Base-by-base conservation (phyloP, 2,797 vertebrate genomes). In the Phalloptychus januarius region DNA sequence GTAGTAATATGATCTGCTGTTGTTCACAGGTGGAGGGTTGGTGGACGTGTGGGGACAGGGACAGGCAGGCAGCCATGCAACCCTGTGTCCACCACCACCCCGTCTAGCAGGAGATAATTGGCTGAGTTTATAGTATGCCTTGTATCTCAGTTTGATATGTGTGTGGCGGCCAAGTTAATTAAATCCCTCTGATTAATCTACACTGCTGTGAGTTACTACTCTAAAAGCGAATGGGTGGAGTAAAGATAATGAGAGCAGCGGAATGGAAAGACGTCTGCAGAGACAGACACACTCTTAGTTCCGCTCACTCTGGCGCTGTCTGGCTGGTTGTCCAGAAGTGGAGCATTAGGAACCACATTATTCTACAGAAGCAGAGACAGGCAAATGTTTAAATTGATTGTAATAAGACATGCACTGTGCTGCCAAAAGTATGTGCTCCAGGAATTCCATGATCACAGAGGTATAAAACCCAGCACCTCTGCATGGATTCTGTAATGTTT, bases 111-210 rank as follows among this genome's bases (percentile, higher is more conserved):
- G 76, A 91, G 88, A 94, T 95, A 95, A 95, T 95, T 95, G 93
- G 92, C 91, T 92, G 88, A 92, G 93, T 96, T 95, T 95, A 95
- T 94, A 94, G 94, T 87, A 91, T 93, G 93, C 90, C 93, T 93
- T 92, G 90, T 95, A 91, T 94, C 86, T 88, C 92, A 90, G 92
- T 95, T 94, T 94, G 92, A 94, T 94, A 92, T 87, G 89, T 92
- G 91, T 87, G 92, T 84, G 31, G 82, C 89, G 93, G 90, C 91
- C 90, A 94, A 93, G 89, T 95, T 95, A 95, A 96, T 96, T 95
- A 95, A 95, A 95, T 94, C 90, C 91, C 83, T 92, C 88, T 95
- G 94, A 95, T 95, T 95, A 95, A 95, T 94, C 93, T 93, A 92
- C 90, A 93, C 93, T 94, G 93, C 93, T 90, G 92, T 85, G 80